phyloP scores from a whole-genome alignment of 2,888 invertebrate genomes.

The Acronicta aceris region DNA sequence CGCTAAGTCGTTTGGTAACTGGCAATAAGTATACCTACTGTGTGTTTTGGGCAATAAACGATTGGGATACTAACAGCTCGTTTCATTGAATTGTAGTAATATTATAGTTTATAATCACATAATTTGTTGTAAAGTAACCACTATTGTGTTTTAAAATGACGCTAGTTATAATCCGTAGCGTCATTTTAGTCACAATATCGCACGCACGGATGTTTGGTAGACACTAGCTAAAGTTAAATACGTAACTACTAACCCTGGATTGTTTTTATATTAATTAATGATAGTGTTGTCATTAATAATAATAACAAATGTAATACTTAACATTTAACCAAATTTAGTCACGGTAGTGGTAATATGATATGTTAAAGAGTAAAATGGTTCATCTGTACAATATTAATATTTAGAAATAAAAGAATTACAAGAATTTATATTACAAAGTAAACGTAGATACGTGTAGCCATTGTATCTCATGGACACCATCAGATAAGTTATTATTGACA shows the following conservation, averaged over 20 bases:
- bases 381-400: background rate
- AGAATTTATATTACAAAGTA: too few relatives aligned
- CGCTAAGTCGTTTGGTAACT: constrained; percentile 21
- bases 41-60: constrained; percentile 65
- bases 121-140: too few relatives aligned
- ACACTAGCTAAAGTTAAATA: constrained; percentile 28
- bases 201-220: constrained; percentile 34
- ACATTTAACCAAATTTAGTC: background rate
- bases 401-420: background rate
- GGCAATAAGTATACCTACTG: constrained; percentile 8
- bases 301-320: background rate
- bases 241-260: constrained; percentile 23
- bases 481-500: too few relatives aligned
- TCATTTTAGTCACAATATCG: background rate
- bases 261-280: background rate
- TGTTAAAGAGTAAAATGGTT: background rate
- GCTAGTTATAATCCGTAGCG: constrained; percentile 10
- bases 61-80: constrained; percentile 74
- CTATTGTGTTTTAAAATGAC: constrained; percentile 12
- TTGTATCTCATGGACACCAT: too few relatives aligned
- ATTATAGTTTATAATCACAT: background rate
- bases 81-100: constrained; percentile 68
- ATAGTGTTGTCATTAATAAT: background rate
- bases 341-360: background rate
- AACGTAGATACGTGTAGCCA: too few relatives aligned